Evolutionary conservation across 2,888 invertebrate genomes (phyloP).

Genomic region (Microplitis manilae): DNA sequence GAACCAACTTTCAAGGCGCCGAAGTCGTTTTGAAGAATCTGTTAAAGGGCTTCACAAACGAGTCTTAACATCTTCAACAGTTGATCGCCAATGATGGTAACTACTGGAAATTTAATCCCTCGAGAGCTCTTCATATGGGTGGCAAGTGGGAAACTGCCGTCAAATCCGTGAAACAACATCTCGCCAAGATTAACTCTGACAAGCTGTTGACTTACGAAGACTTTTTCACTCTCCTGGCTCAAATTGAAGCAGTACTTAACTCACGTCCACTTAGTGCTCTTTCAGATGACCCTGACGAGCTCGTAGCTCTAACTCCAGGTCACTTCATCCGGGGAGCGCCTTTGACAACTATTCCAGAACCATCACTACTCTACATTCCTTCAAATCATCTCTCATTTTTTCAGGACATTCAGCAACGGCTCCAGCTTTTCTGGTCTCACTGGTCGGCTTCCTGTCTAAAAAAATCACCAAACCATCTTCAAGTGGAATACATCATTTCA

Average conservation of each 20-base stretch:
- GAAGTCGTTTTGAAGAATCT: conserved; percentile 29
- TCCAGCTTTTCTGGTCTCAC: conserved; percentile 22
- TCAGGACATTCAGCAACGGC: conserved; percentile 24
- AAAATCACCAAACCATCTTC: not conserved
- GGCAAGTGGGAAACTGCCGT: conserved; percentile 36
- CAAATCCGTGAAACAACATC: conserved; percentile 28
- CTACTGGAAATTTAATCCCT: conserved; percentile 18
- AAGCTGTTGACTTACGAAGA: conserved; percentile 18
- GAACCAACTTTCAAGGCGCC: conserved; percentile 54
- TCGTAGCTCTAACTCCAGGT: conserved; percentile 13
- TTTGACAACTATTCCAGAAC: conserved; percentile 17
- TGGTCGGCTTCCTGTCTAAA: conserved; percentile 26
- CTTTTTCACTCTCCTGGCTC: conserved; percentile 21
- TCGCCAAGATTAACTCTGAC: not conserved
- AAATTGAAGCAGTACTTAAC: conserved; percentile 27
- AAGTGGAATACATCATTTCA: conserved; percentile 9
- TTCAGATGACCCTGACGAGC: conserved; percentile 25
- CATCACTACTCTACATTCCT: not conserved
- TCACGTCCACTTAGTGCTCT: conserved; percentile 18
- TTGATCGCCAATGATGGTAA: not conserved
- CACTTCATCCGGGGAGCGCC: conserved; percentile 17
- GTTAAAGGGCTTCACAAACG: conserved; percentile 1
- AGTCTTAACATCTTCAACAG: not conserved
- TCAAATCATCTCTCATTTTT: not conserved
- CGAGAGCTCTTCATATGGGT: conserved; percentile 28